A percentile compares a stretch with the other conserved stretches of the same genome.
phyloP scores from a whole-genome alignment of 2,888 invertebrate species.

The Smittia sp. region DNA sequence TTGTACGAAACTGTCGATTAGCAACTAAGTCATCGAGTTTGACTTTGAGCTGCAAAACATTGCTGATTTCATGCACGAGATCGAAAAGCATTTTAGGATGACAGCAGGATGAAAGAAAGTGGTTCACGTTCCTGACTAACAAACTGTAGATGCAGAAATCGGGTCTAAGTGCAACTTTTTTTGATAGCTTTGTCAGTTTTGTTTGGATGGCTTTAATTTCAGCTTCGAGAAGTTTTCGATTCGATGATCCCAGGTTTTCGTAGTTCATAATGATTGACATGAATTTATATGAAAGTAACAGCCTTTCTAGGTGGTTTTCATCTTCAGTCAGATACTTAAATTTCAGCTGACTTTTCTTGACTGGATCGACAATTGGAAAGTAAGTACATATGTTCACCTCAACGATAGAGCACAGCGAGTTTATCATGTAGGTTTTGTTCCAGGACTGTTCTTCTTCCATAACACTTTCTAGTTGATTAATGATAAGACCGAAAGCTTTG shows the following conservation, averaged over 20 bases:
- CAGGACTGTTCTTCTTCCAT: neutral
- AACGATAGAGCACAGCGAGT: slow-evolving; percentile 55
- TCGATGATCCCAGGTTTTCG: slow-evolving; percentile 49
- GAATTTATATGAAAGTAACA: slow-evolving; percentile 59
- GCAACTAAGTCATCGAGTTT: neutral
- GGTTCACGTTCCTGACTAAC: slow-evolving; percentile 49
- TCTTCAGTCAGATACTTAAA: slow-evolving; percentile 68
- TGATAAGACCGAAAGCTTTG: neutral
- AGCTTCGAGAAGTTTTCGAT: slow-evolving; percentile 45
- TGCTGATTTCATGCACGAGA: slow-evolving; percentile 45
- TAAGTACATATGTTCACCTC: slow-evolving; percentile 61
- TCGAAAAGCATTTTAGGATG: slow-evolving; percentile 46
- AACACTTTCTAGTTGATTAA: neutral
- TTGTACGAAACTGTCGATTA: neutral
- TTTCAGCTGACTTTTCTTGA: slow-evolving; percentile 73
- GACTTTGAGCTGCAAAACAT: slow-evolving; percentile 42
- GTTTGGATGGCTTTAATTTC: slow-evolving; percentile 44
- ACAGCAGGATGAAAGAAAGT: slow-evolving; percentile 51
- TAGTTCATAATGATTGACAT: slow-evolving; percentile 51
- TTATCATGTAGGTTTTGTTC: slow-evolving; percentile 44
- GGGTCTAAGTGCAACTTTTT: slow-evolving; percentile 51
- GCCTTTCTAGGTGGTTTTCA: slow-evolving; percentile 59
- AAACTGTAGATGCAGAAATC: slow-evolving; percentile 48
- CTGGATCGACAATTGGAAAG: slow-evolving; percentile 76
- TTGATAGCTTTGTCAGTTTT: slow-evolving; percentile 46